Base-by-base conservation (phyloP, 1,140 invertebrate species). In the Cydia pomonella region DNA sequence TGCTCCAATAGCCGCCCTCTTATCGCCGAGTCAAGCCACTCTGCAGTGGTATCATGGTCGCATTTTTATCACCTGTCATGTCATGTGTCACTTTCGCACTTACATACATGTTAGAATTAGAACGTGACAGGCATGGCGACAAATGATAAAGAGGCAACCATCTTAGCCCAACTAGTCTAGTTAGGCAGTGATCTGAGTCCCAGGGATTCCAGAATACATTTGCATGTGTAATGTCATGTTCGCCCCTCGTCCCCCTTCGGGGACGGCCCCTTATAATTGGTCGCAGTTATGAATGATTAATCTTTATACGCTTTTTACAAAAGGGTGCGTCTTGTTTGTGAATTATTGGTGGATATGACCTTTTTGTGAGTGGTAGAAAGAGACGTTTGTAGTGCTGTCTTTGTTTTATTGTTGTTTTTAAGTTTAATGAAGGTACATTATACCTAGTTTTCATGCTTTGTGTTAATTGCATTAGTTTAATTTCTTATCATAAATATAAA, bases 281-380 rank as follows among this genome's bases (percentile, higher is more conserved):
- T 23, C 27, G 29, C 63, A 69, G 16, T 69, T 66, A 33, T 69
- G 29, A 69, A 69, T 69, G 64, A 69, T 21, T 69, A 69, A 69
- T 69, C 53, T 59, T 18, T 59, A 53, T n/a, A 18, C 5, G 21
- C 53, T 10, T 59, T 59, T 59, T 59, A 23, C 7, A 59, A 59
- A 59, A 59, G 53, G 53, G 53, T 12, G 21, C 7, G 1, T 23
- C 7, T 59, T 59, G 21, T 21, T 23, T 59, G 53, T 23, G n/a
- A 21, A 23, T 12, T 59, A 12, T 23, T 59, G 21, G 53, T n/a
- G 53, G 53, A 23, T 59, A 10, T 23, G 21, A 59, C 53, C 6
- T 59, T 59, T 59, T 59, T 59, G n/a, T 18, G 47, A 18, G n/a
- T 6, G 4, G 18, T 23, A 4, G 53, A 59, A 7, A 59, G 18